Conservation (phyloP, 2,888 invertebrate genomes). For the Carterocephalus palaemon region DNA sequence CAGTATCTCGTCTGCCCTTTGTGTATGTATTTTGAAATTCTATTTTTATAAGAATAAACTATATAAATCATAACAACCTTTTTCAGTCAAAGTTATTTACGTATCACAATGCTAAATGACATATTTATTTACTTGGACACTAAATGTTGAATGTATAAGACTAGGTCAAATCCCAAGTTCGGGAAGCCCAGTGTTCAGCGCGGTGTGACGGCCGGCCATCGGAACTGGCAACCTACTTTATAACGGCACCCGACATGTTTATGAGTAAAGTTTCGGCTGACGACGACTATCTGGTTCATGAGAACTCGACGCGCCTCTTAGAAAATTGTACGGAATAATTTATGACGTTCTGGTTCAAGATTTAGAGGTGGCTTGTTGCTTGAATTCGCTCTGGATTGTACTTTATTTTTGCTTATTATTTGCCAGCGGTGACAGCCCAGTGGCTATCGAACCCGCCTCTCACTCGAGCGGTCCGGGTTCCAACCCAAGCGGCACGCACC, state of each 20-base stretch:
- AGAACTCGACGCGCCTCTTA: slow-evolving; percentile 41
- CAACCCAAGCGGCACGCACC: too few species aligned
- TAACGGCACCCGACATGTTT: slow-evolving; percentile 54
- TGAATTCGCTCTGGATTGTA: slow-evolving; percentile 1
- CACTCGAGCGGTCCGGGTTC: too few species aligned
- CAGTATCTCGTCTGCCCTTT: too few species aligned
- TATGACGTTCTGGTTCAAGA: slow-evolving; percentile 14
- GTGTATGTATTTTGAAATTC: too few species aligned
- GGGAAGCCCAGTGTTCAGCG: slow-evolving; percentile 2
- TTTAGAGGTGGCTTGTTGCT: slow-evolving; percentile 3
- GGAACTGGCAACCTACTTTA: slow-evolving; percentile 44
- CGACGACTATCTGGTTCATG: slow-evolving; percentile 47
- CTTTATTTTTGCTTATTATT: too few species aligned
- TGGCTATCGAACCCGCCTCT: too few species aligned
- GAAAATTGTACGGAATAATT: slow-evolving; percentile 32
- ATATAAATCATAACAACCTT: slow-evolving; percentile 8
- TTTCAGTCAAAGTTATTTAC: too few species aligned
- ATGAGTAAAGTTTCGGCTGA: slow-evolving; percentile 55
- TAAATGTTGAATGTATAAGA: too few species aligned
- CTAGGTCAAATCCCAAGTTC: slow-evolving; percentile 4
- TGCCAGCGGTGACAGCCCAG: too few species aligned
- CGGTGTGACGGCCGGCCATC: slow-evolving; percentile 36
- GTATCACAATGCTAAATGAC: too few species aligned
- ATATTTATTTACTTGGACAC: too few species aligned
- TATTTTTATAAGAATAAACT: too few species aligned